phyloP scores from a whole-genome alignment of 2,888 invertebrate genomes.

The Ophonus ardosiacus region DNA sequence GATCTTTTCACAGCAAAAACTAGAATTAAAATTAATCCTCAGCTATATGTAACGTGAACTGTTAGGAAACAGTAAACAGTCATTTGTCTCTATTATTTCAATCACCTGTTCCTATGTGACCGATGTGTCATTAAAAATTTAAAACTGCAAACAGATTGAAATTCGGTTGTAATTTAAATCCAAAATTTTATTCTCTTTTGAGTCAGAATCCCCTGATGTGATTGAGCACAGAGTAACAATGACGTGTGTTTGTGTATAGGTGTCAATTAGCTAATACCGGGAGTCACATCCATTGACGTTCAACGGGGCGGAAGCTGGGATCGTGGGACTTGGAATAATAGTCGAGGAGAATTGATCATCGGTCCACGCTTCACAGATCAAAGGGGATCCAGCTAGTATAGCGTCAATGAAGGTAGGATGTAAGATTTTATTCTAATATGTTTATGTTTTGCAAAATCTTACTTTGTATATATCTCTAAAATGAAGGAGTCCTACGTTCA shows the following conservation, averaged over 20 bases:
- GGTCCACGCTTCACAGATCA: slow-evolving; percentile 58
- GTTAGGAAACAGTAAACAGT: too few species aligned
- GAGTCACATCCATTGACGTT: slow-evolving; percentile 54
- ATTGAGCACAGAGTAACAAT: background rate
- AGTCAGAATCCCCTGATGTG: background rate
- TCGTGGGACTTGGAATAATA: slow-evolving; percentile 60
- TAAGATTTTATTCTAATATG: background rate
- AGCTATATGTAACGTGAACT: too few species aligned
- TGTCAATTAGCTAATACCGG: slow-evolving; percentile 62
- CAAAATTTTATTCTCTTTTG: background rate
- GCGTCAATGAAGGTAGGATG: background rate
- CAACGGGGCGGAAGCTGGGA: slow-evolving; percentile 57
- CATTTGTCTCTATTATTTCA: too few species aligned
- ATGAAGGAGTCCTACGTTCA: too few species aligned
- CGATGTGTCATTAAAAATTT: too few species aligned
- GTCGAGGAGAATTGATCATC: background rate
- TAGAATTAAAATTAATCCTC: too few species aligned
- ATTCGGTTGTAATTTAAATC: background rate
- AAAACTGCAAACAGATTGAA: background rate
- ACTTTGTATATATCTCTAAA: too few species aligned
- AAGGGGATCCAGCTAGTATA: slow-evolving; percentile 42
- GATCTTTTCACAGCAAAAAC: too few species aligned
- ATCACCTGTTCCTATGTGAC: too few species aligned
- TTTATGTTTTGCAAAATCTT: background rate
- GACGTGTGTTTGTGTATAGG: slow-evolving; percentile 57